Evolutionary conservation across 2,797 vertebrate species (phyloP).

Genomic region (Vipera ursinii): DNA sequence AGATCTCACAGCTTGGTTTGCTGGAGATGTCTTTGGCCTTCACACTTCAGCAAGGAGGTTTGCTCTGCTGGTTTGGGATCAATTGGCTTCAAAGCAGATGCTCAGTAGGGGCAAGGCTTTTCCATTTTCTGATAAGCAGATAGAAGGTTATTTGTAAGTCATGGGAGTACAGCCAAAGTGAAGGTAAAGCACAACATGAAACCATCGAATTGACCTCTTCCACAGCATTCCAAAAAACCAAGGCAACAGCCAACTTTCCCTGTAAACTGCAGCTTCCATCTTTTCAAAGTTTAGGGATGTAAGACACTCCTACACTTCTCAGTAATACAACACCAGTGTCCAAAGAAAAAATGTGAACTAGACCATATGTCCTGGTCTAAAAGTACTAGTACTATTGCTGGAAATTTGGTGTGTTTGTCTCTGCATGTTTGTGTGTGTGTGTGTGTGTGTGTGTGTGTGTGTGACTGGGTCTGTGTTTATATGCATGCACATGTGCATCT

Average conservation of each 20-base stretch:
- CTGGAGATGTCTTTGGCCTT: conserved; percentile 17
- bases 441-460: neutral
- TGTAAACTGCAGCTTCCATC: neutral
- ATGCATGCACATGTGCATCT: neutral
- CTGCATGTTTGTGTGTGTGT: neutral
- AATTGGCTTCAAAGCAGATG: neutral
- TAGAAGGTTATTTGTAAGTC: neutral
- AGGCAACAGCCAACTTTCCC: neutral
- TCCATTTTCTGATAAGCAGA: neutral
- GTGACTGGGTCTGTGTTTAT: neutral
- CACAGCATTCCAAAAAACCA: neutral
- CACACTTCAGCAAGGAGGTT: neutral
- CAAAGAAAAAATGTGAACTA: neutral
- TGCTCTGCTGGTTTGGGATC: conserved; percentile 6
- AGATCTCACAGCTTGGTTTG: conserved; percentile 35
- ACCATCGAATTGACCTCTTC: neutral
- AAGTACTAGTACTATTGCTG: neutral
- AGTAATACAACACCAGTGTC: neutral
- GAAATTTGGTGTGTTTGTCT: neutral
- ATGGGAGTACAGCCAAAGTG: neutral
- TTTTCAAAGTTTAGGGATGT: neutral
- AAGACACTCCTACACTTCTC: neutral
- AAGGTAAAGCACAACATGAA: neutral
- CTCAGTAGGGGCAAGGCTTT: neutral
- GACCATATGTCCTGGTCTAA: neutral